Evolutionary conservation across 2,113 vertebrate genomes (phyloP), one percentile per base, ranked within the genome.

Genomic region (Stercorarius parasiticus): DNA sequence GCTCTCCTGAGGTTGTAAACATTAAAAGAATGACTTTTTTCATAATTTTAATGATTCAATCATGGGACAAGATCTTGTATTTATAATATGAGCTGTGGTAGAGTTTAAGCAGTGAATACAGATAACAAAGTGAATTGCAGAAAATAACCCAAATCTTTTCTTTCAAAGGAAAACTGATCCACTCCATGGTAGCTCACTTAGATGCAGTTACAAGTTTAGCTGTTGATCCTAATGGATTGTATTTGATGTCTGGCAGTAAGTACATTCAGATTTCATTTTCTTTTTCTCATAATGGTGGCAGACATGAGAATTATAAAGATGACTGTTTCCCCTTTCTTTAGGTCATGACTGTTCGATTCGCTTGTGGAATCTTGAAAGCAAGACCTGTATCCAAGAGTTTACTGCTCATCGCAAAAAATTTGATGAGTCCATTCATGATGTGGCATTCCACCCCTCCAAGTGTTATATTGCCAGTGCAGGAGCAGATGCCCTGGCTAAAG

Each of bases 221-320:
- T 43, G 99, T 99, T 94, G 99, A 99, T 97, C 99, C 99, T 11
- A 99, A 99, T 73, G 99, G 99, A 97, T 98, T 99, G 61, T 99
- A 99, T 96, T 98, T 99, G 98, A 99, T 99, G 99, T 99, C 99
- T 93, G 99, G 99, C 95, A 99, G 99, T 99, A 98, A 99, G 99
- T 99, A 98, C 53, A 90, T 64, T 80, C 74, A 88, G 36, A 69
- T 94, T 27, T 93, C 10, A 5, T 97, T 88, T 90, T 91, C 84
- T 92, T 49, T 95, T 95, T 93, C 62, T 96, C 32, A 19, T 49
- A 55, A 65, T 42, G 17, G 42, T 79, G 91, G 34, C 55, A 93
- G 53, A 43, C 6, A 4, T 61, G 21, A 93, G 67, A 87, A 80
- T 92, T 71, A 29, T 40, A 94, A 95, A 73, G 23, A 77, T 90